Evolutionary conservation across 2,888 invertebrate species (phyloP), one percentile per base, ranked within the genome.

Genomic region (Meghimatium bilineatum): DNA sequence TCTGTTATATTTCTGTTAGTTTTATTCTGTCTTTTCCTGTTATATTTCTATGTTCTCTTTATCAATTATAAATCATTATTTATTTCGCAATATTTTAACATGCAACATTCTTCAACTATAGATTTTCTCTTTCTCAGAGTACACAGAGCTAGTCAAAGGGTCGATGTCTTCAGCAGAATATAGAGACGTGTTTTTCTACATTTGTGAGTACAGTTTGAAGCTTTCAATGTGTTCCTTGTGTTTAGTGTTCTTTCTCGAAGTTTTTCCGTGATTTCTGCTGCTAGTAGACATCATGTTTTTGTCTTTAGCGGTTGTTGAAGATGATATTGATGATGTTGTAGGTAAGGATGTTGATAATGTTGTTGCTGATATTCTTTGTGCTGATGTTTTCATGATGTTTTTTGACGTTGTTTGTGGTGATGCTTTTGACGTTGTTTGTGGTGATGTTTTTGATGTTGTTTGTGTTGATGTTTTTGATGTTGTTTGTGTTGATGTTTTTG

Each of bases 181-280:
- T 23, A 69, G 17, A 8, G 34, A 10, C 69, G 69, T 36, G 69
- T 34, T 69, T 29, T 32, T 2, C 36, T 34, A 69, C 69, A 34
- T 23, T 69, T 17, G 69, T 69, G 20, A 34, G 69, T 69, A 69
- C n/a, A n/a, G n/a, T n/a, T n/a, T n/a, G n/a, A n/a, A n/a, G n/a
- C n/a, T n/a, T n/a, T 6, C 26, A 26, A 12, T 63, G 6, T 63
- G 26, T 6, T 63, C 26, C 6, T 26, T 6, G 6, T 63, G 63
- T 63, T 63, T 6, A 63, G 12, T 63, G n/a, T 63, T n/a, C n/a
- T 63, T 20, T n/a, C 63, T 63, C 6, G 6, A 6, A 63, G 6
- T 63, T 63, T 63, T 63, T 63, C n/a, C 26, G n/a, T 6, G n/a
- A 63, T n/a, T n/a, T n/a, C n/a, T 26, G n/a, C 6, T 63, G n/a